Evolutionary conservation across 2,888 invertebrate species (phyloP).

Genomic region (Chymomyza amoena): DNA sequence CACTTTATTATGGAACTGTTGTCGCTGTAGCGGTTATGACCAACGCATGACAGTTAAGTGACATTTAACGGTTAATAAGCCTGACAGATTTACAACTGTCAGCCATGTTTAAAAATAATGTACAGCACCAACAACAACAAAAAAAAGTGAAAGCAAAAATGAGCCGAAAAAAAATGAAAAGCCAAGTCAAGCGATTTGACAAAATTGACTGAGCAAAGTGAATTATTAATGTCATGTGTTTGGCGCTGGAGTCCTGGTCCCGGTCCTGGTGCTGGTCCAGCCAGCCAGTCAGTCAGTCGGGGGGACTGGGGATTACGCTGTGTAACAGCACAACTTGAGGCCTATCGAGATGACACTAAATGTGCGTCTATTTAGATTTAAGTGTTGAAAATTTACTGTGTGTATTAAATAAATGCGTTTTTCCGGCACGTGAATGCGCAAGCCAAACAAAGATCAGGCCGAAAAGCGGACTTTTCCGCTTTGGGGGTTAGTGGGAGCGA

Average conservation of each 20-base stretch:
- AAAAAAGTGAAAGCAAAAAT: slow-evolving; percentile 3
- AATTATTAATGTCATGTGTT: slow-evolving; percentile 70
- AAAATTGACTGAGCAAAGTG: slow-evolving; percentile 71
- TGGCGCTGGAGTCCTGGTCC: background rate
- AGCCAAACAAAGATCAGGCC: slow-evolving; percentile 21
- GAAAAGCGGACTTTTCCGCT: background rate
- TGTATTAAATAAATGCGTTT: slow-evolving; percentile 69
- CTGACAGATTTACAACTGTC: slow-evolving; percentile 73
- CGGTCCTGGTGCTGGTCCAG: too few species aligned
- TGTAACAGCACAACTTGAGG: background rate
- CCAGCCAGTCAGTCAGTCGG: too few species aligned
- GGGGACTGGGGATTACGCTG: background rate
- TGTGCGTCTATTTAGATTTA: slow-evolving; percentile 68
- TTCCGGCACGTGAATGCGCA: slow-evolving; percentile 61
- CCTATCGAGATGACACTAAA: slow-evolving; percentile 62
- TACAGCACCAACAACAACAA: slow-evolving; percentile 53
- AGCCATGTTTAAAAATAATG: slow-evolving; percentile 68
- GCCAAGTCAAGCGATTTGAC: slow-evolving; percentile 66
- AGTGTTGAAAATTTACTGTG: slow-evolving; percentile 68
- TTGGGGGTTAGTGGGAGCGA: background rate
- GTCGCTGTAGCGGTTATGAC: slow-evolving; percentile 32
- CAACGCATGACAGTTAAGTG: slow-evolving; percentile 68
- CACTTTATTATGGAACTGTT: slow-evolving; percentile 10
- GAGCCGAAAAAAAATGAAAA: slow-evolving; percentile 2
- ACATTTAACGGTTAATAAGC: slow-evolving; percentile 74